Conservation (phyloP, 2,797 vertebrate genomes). For the Cichlasoma orientale region DNA sequence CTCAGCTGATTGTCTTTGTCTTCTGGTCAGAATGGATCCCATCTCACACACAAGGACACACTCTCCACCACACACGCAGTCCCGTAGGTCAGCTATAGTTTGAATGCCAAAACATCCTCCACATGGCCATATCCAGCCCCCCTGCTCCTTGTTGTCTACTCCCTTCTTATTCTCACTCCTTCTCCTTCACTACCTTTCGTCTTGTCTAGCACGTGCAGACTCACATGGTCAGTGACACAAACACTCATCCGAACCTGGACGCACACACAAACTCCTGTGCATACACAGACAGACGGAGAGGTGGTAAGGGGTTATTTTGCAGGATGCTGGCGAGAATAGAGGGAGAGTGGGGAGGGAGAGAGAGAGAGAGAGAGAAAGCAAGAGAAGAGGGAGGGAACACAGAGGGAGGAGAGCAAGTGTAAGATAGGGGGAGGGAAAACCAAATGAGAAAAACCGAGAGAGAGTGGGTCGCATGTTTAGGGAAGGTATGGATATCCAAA, state of each 20-base stretch:
- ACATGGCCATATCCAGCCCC: slow-evolving; percentile 65
- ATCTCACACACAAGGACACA: slow-evolving; percentile 60
- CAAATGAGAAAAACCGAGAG: slow-evolving; percentile 14
- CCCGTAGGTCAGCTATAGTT: slow-evolving; percentile 69
- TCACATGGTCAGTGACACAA: slow-evolving; percentile 64
- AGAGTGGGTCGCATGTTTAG: not conserved
- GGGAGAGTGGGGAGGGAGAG: slow-evolving; percentile 45
- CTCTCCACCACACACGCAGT: slow-evolving; percentile 50
- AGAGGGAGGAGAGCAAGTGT: slow-evolving; percentile 49
- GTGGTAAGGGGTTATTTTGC: slow-evolving; percentile 62
- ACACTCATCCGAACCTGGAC: slow-evolving; percentile 34
- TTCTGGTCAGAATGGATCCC: slow-evolving; percentile 75
- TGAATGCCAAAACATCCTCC: slow-evolving; percentile 68
- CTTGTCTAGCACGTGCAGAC: slow-evolving; percentile 52
- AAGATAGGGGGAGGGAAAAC: slow-evolving; percentile 36
- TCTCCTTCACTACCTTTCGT: slow-evolving; percentile 45
- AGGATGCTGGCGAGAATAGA: slow-evolving; percentile 59
- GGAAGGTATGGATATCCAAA: slow-evolving; percentile 5
- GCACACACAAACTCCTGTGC: slow-evolving; percentile 38
- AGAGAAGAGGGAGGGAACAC: slow-evolving; percentile 43
- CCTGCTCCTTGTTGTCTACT: slow-evolving; percentile 14
- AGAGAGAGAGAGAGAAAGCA: slow-evolving; percentile 19
- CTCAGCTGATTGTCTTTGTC: slow-evolving; percentile 63
- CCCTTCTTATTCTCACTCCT: slow-evolving; percentile 36
- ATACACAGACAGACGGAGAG: slow-evolving; percentile 57